These are phyloP conservation scores for Neoniphon sammara DNA, from an alignment of 2,797 vertebrate genomes.

Conservation along the genomic window DNA sequence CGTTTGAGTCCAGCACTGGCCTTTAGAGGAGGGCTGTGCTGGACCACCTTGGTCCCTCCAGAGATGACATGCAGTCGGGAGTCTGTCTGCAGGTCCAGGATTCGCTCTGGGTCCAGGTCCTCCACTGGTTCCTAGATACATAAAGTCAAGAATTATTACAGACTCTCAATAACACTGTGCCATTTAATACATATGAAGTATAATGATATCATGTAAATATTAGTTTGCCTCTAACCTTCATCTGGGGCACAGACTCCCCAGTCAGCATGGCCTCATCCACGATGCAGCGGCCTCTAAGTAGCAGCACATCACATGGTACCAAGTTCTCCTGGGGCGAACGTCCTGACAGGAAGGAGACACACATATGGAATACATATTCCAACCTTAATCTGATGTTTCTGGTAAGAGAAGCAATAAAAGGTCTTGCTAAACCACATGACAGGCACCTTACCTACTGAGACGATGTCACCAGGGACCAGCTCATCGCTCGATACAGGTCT, in stretches of 20 bases:
- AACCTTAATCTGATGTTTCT: conserved; percentile 9
- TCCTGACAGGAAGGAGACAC: conserved; percentile 76
- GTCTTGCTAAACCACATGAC: background rate
- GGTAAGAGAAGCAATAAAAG: conserved; percentile 1
- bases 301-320: conserved; percentile 94
- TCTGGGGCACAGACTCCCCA: conserved; percentile 96
- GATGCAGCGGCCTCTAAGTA: conserved; percentile 94
- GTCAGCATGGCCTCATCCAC: conserved; percentile 98
- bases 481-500: conserved; percentile 94
- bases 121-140: conserved; percentile 91
- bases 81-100: conserved; percentile 90
- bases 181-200: background rate
- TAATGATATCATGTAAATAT: background rate
- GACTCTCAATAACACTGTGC: background rate
- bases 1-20: conserved; percentile 93
- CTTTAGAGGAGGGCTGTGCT: conserved; percentile 93
- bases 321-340: conserved; percentile 95
- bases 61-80: conserved; percentile 93
- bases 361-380: conserved; percentile 10
- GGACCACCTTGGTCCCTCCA: conserved; percentile 96
- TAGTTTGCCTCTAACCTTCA: conserved; percentile 87
- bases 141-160: conserved; percentile 23
- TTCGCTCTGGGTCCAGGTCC: conserved; percentile 86
- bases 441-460: conserved; percentile 89
- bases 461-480: conserved; percentile 92